Evolutionary conservation across 1,140 invertebrate genomes (phyloP).

Genomic region (Zaprionus tsacasi): DNA sequence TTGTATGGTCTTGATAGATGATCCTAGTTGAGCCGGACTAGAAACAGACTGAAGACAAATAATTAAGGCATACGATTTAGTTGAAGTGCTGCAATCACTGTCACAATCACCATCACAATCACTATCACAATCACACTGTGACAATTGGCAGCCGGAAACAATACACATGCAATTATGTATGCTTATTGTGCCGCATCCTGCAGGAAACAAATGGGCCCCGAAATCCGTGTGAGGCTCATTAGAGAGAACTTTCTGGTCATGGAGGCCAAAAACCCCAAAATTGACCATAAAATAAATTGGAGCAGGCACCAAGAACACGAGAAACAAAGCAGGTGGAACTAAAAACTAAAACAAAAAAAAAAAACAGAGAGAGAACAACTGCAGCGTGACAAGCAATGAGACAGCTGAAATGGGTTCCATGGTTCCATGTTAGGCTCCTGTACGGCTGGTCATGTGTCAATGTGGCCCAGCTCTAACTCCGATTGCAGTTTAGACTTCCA

Average conservation of each 20-base stretch:
- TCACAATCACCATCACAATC: constrained; percentile 17
- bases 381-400: constrained; percentile 66
- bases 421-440: too few relatives aligned
- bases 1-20: too few relatives aligned
- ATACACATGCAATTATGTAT: constrained; percentile 37
- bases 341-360: constrained; percentile 1
- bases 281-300: constrained; percentile 67
- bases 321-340: constrained; percentile 22
- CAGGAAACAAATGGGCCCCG: constrained; percentile 35
- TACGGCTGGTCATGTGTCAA: constrained; percentile 52
- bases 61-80: too few relatives aligned
- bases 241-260: constrained; percentile 54
- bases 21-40: too few relatives aligned
- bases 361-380: constrained; percentile 42
- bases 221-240: constrained; percentile 59
- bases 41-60: too few relatives aligned
- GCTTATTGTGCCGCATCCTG: constrained; percentile 45
- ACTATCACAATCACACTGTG: constrained; percentile 20
- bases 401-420: constrained; percentile 59
- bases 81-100: too few relatives aligned
- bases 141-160: constrained; percentile 19
- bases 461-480: constrained; percentile 5
- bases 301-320: constrained; percentile 36
- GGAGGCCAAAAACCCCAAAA: constrained; percentile 29
- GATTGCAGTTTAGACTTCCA: not conserved